Evolutionary conservation across 2,888 invertebrate species (phyloP).

Genomic region (Cheilosia soror): DNA sequence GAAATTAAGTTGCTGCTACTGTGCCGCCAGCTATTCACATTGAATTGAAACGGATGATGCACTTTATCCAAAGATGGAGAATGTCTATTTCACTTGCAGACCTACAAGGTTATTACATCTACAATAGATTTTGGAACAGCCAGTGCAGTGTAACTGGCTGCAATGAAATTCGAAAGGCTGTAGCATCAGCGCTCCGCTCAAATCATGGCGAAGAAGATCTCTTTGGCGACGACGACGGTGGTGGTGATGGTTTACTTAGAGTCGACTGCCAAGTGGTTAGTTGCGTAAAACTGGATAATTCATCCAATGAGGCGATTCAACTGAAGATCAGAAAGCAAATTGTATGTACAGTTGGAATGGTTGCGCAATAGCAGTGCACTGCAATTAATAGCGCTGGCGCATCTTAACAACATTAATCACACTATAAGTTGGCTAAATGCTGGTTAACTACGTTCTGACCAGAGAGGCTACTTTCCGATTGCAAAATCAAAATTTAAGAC

Average conservation of each 20-base stretch:
- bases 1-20: constrained; percentile 40
- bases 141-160: constrained; percentile 36
- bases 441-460: constrained; percentile 31
- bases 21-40: neutral
- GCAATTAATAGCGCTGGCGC: constrained; percentile 20
- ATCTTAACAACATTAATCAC: constrained; percentile 40
- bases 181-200: constrained; percentile 14
- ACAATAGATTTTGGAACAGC: constrained; percentile 32
- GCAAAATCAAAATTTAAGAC: constrained; percentile 15
- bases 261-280: constrained; percentile 35
- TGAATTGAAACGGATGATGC: constrained; percentile 50
- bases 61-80: constrained; percentile 52
- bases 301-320: constrained; percentile 22
- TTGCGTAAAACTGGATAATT: constrained; percentile 50
- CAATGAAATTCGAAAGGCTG: constrained; percentile 65
- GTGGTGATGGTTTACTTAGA: constrained; percentile 52
- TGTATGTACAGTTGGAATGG: constrained; percentile 1
- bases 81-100: constrained; percentile 45
- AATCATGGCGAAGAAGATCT: constrained; percentile 52
- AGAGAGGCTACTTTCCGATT: constrained; percentile 43
- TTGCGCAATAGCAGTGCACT: constrained; percentile 40
- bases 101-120: constrained; percentile 53
- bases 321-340: constrained; percentile 49
- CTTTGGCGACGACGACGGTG: constrained; percentile 24
- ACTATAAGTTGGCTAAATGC: constrained; percentile 5